These are phyloP conservation scores for Eumerus sabulonum DNA, from an alignment of 2,888 invertebrate genomes.

Conservation along the genomic window DNA sequence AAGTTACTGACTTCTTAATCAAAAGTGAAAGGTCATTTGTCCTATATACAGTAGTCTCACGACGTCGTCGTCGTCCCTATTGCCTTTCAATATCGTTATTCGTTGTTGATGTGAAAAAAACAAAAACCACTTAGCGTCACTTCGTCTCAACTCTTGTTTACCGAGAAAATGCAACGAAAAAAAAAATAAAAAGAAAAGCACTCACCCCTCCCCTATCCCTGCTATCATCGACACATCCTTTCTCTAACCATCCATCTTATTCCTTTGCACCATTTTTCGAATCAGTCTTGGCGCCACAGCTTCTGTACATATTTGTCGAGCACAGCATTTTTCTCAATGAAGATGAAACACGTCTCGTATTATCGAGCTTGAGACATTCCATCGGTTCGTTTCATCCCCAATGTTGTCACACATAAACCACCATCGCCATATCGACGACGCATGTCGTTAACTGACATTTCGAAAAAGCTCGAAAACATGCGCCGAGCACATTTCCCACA, in stretches of 20 bases:
- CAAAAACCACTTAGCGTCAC: slow-evolving; percentile 23
- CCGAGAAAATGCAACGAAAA: slow-evolving; percentile 16
- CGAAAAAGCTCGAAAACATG: slow-evolving; percentile 54
- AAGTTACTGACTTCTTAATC: slow-evolving; percentile 37
- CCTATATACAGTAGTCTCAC: too few species aligned
- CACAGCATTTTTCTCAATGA: slow-evolving; percentile 50
- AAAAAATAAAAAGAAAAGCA: slow-evolving; percentile 14
- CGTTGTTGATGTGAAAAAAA: slow-evolving; percentile 6
- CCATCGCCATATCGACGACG: too few species aligned
- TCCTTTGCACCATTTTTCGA: slow-evolving; percentile 40
- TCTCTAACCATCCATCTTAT: slow-evolving; percentile 2
- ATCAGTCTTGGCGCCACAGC: slow-evolving; percentile 50
- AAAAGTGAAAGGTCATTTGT: slow-evolving; percentile 59
- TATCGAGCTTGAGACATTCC: slow-evolving; percentile 13
- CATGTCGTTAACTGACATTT: slow-evolving; percentile 60
- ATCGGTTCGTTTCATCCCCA: slow-evolving; percentile 43
- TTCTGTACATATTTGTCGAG: slow-evolving; percentile 24
- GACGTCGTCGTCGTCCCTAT: too few species aligned
- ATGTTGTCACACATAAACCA: background rate
- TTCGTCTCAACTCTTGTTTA: slow-evolving; percentile 53
- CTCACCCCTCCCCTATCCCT: slow-evolving; percentile 2
- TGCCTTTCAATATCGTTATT: background rate
- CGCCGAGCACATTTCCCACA: slow-evolving; percentile 28
- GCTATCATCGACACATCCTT: background rate
- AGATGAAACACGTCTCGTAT: slow-evolving; percentile 13